Evolutionary conservation across 2,797 vertebrate species (phyloP), one percentile per base, ranked within the genome.

Genomic region (Danio choprae): DNA sequence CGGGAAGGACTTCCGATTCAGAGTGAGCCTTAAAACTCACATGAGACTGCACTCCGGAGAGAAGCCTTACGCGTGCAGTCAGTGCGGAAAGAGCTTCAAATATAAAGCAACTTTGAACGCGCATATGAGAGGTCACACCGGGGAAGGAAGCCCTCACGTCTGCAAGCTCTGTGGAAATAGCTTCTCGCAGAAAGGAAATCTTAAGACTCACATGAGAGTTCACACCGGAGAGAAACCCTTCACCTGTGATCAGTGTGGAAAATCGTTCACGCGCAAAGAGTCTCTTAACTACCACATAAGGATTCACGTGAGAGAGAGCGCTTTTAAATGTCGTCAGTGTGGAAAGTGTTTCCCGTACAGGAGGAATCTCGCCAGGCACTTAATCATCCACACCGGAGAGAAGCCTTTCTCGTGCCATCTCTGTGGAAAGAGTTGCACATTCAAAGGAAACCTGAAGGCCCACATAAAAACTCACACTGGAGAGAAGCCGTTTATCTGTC

Each of bases 61-160:
- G 41, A 77, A 65, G 4, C 64, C 75, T 38, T 77, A 18, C 11
- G 40, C 7, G 1, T 77, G 75, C 41, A 9, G 63, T 15, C 75
- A 77, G 50, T 77, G 75, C 6, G 75, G 64, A 44, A 40, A 68
- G 15, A 38, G 75, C 58, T 77, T 77, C 29, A 78, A 43, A 18
- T 67, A 67, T 16, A 69, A 69, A 78, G 53, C 64, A 9, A 78
- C 64, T 0, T 8, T 78, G 50, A 69, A 78, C 4, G 36, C 58
- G 16, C 76, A 78, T 9, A n/a, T 68, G 76, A 78, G 68, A n/a
- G 48, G 56, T 46, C 76, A 78, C 76, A 69, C 64, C 8, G 76
- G 76, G 3, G 29, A 29, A n/a, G 76, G 53, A 10, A 50, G 40
- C 13, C 76, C 76, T 8, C 50, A 69, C 16, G 48, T 16, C 4